Percentiles rank a stretch among this genome's conserved stretches.
These are phyloP conservation scores for Drosophila subsilvestris DNA, from an alignment of 2,888 invertebrate species.

Conservation along the genomic window DNA sequence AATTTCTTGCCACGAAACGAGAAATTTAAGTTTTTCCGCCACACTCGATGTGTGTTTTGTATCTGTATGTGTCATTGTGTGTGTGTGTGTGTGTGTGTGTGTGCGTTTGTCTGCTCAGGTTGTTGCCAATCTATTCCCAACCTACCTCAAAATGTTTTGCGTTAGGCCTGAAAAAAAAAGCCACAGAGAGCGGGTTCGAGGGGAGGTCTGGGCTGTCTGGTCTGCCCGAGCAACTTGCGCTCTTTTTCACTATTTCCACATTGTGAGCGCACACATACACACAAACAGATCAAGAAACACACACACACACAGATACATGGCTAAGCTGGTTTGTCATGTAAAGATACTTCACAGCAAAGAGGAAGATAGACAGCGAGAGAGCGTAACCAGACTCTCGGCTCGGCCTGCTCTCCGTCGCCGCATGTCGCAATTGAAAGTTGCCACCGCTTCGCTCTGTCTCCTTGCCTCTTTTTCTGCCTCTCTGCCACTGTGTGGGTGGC, in stretches of 20 bases:
- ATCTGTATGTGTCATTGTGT: conserved; percentile 6
- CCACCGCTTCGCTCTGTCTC: conserved; percentile 36
- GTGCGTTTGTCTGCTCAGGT: conserved; percentile 64
- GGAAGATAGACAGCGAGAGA: conserved; percentile 26
- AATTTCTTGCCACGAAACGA: conserved; percentile 74
- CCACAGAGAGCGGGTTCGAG: conserved; percentile 73
- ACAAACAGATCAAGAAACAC: conserved; percentile 27
- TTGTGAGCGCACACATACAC: conserved; percentile 30
- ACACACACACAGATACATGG: conserved; percentile 59
- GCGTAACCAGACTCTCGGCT: not conserved
- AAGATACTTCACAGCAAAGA: conserved; percentile 29
- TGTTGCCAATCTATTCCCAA: conserved; percentile 82
- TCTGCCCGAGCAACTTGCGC: conserved; percentile 41
- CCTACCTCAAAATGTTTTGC: conserved; percentile 83
- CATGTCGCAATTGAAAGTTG: conserved; percentile 78
- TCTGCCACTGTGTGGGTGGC: conserved; percentile 23
- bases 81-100: conserved; percentile 15
- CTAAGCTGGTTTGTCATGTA: conserved; percentile 71
- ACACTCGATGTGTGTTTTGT: conserved; percentile 20
- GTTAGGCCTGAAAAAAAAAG: conserved; percentile 76
- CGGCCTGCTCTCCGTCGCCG: conserved; percentile 49
- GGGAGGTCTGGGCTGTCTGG: conserved; percentile 15
- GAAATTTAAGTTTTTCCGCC: conserved; percentile 77
- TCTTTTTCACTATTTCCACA: conserved; percentile 77
- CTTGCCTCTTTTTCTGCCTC: conserved; percentile 1